phyloP scores from a whole-genome alignment of 2,797 vertebrate species.

The Selene dorsalis region DNA sequence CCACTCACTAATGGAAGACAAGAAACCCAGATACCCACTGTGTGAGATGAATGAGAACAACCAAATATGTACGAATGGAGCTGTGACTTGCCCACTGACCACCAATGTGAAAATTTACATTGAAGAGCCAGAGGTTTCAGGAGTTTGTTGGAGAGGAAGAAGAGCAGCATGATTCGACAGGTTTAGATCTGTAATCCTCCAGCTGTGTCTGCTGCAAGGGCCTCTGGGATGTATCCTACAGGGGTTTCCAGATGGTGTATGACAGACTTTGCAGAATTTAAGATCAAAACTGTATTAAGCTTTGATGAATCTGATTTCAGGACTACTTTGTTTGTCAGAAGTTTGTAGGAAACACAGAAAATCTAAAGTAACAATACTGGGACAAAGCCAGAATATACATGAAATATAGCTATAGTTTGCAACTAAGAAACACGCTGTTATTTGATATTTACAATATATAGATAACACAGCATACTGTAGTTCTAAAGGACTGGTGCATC shows the following conservation, averaged over 20 bases:
- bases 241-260: slow-evolving; percentile 46
- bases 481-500: background rate
- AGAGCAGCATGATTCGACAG: slow-evolving; percentile 26
- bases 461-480: background rate
- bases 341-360: background rate
- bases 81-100: background rate
- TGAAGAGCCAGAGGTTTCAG: slow-evolving; percentile 2
- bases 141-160: background rate
- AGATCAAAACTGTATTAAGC: slow-evolving; percentile 47
- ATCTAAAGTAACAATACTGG: background rate
- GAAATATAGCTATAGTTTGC: background rate
- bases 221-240: slow-evolving; percentile 37
- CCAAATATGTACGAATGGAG: background rate
- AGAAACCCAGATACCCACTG: background rate
- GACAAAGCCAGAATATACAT: background rate
- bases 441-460: background rate
- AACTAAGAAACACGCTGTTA: background rate
- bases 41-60: background rate
- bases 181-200: slow-evolving; percentile 18
- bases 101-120: background rate
- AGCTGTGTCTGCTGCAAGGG: slow-evolving; percentile 33
- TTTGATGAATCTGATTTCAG: slow-evolving; percentile 36
- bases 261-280: slow-evolving; percentile 51
- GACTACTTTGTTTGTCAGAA: slow-evolving; percentile 16
- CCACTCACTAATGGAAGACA: background rate